phyloP scores from a whole-genome alignment of 2,797 vertebrate species.

The Clarias laeviceps region DNA sequence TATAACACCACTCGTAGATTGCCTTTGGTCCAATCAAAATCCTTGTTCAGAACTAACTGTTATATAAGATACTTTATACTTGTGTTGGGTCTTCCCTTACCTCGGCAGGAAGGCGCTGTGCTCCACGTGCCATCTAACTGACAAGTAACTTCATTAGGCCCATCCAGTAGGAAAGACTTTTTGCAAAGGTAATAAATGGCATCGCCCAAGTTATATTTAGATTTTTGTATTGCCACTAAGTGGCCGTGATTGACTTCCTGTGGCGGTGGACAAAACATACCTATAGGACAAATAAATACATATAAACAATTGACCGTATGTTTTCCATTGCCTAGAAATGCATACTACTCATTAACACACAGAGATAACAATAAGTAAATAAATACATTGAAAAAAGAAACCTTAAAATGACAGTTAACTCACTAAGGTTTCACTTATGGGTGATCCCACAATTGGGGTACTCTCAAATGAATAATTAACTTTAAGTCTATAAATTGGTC shows the following conservation, averaged over 20 bases:
- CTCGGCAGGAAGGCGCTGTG: conserved; percentile 75
- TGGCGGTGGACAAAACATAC: conserved; percentile 75
- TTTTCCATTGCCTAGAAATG: not conserved
- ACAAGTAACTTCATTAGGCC: conserved; percentile 78
- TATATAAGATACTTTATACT: no score
- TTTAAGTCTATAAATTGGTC: not conserved
- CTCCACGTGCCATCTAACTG: conserved; percentile 79
- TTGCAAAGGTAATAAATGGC: conserved; percentile 83
- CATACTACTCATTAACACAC: not conserved
- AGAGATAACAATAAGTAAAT: not conserved
- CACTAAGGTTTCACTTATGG: not conserved
- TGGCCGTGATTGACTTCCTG: conserved; percentile 74
- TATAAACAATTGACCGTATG: not conserved
- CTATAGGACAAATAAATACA: conserved; percentile 58
- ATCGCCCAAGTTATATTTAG: conserved; percentile 77
- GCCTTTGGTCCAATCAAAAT: no score
- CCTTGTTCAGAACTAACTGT: no score
- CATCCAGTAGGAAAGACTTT: conserved; percentile 79
- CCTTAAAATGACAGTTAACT: no score
- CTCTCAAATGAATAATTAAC: not conserved
- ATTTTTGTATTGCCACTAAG: conserved; percentile 81
- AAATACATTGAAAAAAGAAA: no score
- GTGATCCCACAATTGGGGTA: not conserved
- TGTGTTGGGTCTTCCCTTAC: conserved; percentile 58
- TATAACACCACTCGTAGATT: no score